phyloP scores from a whole-genome alignment of 2,888 invertebrate genomes.

The Mythimna loreyi region DNA sequence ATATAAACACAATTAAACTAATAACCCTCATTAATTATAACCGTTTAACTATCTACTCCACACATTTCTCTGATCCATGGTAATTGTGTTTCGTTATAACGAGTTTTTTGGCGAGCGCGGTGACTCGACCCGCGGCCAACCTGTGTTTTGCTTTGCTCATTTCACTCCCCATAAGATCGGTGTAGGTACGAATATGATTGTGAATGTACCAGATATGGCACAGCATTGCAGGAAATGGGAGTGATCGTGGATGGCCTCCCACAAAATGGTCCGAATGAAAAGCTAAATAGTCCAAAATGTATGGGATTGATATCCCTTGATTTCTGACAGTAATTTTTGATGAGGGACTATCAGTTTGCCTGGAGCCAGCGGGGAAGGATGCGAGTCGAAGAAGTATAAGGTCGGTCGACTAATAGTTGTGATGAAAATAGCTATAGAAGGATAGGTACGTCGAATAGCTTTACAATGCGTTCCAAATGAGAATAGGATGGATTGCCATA shows the following conservation, averaged over 20 bases:
- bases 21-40: slow-evolving; percentile 23
- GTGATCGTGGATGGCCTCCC: neutral
- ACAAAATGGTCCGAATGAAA: neutral
- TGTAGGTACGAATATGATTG: slow-evolving; percentile 27
- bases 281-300: neutral
- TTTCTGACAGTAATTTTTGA: no score
- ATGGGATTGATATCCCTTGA: neutral
- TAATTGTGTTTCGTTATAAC: slow-evolving; percentile 90
- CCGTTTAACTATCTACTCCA: slow-evolving; percentile 69
- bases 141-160: slow-evolving; percentile 75
- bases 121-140: slow-evolving; percentile 73
- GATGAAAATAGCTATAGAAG: no score
- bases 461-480: no score
- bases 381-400: no score
- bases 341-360: no score
- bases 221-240: neutral
- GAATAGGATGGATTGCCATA: no score
- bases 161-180: slow-evolving; percentile 63
- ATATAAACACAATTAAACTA: neutral
- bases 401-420: no score
- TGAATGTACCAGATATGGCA: slow-evolving; percentile 14
- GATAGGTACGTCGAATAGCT: no score
- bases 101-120: slow-evolving; percentile 87
- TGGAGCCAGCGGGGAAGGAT: no score
- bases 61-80: slow-evolving; percentile 65